Base-by-base conservation (phyloP, 2,113 vertebrate genomes). In the Octodon degus region DNA sequence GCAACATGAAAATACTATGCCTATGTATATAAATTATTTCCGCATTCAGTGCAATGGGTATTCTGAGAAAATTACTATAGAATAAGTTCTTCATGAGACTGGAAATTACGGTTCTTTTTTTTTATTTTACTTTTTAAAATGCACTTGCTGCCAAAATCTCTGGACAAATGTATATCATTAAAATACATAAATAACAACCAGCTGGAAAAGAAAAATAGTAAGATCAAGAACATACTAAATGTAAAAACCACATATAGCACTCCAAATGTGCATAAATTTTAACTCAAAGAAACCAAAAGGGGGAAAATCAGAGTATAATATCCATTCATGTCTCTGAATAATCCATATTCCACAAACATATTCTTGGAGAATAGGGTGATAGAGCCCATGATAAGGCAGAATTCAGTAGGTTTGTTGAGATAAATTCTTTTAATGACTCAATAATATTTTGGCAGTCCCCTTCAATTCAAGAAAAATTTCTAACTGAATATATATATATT, bases 141-240 rank as follows among this genome's bases (percentile, higher is more conserved):
- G 67, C 27, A 67, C 58, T 86, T 92, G 82, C 90, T 97, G 96
- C 88, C 97, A 95, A 94, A 95, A 47, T 96, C 88, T 96, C 77
- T 37, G 68, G 92, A 97, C 82, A 96, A 97, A 97, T 94, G 92
- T 89, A 62, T 96, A 86, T 70, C 82, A 97, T 94, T 96, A 96
- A 92, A 93, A 91, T 37, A 50, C 88, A 97, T 93, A 96, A 97
- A 96, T 96, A 95, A 97, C 84, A 96, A 43, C 25, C 58, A 97
- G 68, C 10, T 96, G 93, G 62, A 63, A 89, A 94, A 93, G 72
- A 70, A 90, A 94, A 98, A 96, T 93, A 95, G 67, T 89, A 96
- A 96, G 55, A 93, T 34, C 72, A 76, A 93, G n/a, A 94, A 97
- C 65, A 92, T 3, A 95, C 40, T 91, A 83, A 93, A 93, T 37